Conservation (phyloP, 2,797 vertebrate species). For the Yasuhikotakia modesta region DNA sequence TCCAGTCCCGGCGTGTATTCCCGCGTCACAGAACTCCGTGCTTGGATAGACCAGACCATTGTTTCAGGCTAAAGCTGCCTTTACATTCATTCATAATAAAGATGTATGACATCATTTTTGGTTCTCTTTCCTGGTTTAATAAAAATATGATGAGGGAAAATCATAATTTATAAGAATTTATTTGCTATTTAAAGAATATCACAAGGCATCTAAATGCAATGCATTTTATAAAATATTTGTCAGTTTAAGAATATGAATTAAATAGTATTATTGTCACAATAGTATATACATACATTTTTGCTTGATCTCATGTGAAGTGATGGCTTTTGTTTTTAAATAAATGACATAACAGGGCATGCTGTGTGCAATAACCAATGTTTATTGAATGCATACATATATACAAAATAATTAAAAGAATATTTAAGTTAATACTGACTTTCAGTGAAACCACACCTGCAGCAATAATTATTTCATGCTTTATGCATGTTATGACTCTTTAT, state of each 20-base stretch:
- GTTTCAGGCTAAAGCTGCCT: slow-evolving; percentile 69
- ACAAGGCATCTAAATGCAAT: too few relatives aligned
- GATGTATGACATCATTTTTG: not conserved
- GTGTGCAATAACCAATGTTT: slow-evolving; percentile 20
- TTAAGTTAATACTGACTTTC: not conserved
- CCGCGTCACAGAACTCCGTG: slow-evolving; percentile 74
- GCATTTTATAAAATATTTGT: too few relatives aligned
- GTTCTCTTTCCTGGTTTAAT: not conserved
- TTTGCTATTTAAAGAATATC: too few relatives aligned
- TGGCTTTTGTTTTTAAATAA: not conserved
- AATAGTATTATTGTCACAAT: too few relatives aligned
- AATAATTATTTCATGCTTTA: slow-evolving; percentile 10
- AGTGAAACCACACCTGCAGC: slow-evolving; percentile 13
- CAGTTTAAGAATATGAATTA: too few relatives aligned
- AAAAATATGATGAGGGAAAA: not conserved
- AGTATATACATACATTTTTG: too few relatives aligned
- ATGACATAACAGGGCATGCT: not conserved
- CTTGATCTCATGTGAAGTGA: too few relatives aligned
- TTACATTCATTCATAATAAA: slow-evolving; percentile 48
- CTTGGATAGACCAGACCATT: slow-evolving; percentile 75
- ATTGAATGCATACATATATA: slow-evolving; percentile 32
- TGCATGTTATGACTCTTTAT: slow-evolving; percentile 8
- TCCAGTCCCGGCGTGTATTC: slow-evolving; percentile 72
- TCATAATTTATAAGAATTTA: too few relatives aligned
- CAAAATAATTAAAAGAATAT: slow-evolving; percentile 14